These are phyloP conservation scores for Petrocephalus schoutedeni DNA, from an alignment of 2,797 vertebrate genomes.

Conservation along the genomic window DNA sequence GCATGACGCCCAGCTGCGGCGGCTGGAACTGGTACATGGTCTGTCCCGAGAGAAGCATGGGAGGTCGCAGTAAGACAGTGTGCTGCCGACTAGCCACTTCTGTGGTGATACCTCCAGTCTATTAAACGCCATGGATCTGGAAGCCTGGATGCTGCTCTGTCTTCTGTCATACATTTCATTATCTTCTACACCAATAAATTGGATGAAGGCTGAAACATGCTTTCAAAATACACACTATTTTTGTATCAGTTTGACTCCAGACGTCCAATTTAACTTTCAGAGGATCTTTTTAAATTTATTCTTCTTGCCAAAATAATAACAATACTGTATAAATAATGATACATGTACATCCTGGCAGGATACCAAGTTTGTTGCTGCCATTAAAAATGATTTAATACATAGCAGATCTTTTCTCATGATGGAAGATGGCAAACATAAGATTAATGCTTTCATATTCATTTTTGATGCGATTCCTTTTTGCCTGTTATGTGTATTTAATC, in stretches of 20 bases:
- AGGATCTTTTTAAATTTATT: background rate
- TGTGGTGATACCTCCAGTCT: background rate
- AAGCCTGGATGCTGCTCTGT: background rate
- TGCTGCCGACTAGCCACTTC: background rate
- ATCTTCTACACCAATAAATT: background rate
- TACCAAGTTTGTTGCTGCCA: background rate
- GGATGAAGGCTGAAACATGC: background rate
- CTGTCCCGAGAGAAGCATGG: conserved; percentile 38
- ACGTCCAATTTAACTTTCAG: background rate
- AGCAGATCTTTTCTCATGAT: background rate
- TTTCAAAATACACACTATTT: background rate
- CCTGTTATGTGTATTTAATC: background rate
- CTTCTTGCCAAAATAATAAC: background rate
- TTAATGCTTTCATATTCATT: background rate
- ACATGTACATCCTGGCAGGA: background rate
- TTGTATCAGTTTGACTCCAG: background rate
- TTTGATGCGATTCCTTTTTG: background rate
- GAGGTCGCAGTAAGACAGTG: background rate
- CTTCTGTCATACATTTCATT: background rate
- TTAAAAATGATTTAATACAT: background rate
- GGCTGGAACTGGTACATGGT: conserved; percentile 70
- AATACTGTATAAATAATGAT: background rate
- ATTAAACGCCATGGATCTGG: background rate
- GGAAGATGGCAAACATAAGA: background rate
- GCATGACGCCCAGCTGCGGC: conserved; percentile 74